Percentiles rank a stretch among this genome's conserved stretches.
phyloP scores from a whole-genome alignment of 1,140 invertebrate species.

The Rhyacophila brunnea region DNA sequence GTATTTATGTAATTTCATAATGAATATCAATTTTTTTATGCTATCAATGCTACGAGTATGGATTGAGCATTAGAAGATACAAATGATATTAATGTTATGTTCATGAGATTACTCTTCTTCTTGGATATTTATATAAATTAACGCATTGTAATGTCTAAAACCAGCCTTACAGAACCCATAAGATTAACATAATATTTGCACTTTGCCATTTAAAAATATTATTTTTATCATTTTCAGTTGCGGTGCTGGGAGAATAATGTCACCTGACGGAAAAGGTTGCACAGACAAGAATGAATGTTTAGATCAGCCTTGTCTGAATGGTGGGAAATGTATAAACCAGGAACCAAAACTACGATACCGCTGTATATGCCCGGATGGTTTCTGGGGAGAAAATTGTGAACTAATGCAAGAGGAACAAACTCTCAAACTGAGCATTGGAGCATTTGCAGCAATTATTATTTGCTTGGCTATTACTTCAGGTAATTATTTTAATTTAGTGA shows the following conservation, averaged over 20 bases:
- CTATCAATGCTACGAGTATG: too few species aligned
- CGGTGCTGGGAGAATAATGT: conserved; percentile 59
- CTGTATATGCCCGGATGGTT: conserved; percentile 61
- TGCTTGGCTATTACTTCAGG: conserved; percentile 63
- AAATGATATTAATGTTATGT: too few species aligned
- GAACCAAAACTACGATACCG: conserved; percentile 55
- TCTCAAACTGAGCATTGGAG: conserved; percentile 61
- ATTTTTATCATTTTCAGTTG: conserved; percentile 55
- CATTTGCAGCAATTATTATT: conserved; percentile 61
- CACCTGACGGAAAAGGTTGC: conserved; percentile 59
- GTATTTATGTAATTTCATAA: too few species aligned
- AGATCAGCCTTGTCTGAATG: conserved; percentile 61
- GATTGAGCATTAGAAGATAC: too few species aligned
- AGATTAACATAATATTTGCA: too few species aligned
- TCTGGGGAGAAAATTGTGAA: conserved; percentile 66
- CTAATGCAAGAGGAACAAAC: conserved; percentile 61
- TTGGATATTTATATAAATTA: too few species aligned
- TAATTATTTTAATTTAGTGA: too few species aligned
- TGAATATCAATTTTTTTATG: too few species aligned
- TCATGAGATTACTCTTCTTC: too few species aligned
- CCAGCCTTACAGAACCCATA: too few species aligned
- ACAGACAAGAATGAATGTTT: conserved; percentile 63
- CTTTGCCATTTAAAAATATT: too few species aligned
- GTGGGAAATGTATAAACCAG: conserved; percentile 59
- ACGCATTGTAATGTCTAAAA: too few species aligned